Percentiles rank a stretch among this genome's conserved stretches.
These are phyloP conservation scores for Pseudorhiza aurosa DNA, from an alignment of 30 jellyfish, hydroid and myxozoan genomes.

Conservation along the genomic window DNA sequence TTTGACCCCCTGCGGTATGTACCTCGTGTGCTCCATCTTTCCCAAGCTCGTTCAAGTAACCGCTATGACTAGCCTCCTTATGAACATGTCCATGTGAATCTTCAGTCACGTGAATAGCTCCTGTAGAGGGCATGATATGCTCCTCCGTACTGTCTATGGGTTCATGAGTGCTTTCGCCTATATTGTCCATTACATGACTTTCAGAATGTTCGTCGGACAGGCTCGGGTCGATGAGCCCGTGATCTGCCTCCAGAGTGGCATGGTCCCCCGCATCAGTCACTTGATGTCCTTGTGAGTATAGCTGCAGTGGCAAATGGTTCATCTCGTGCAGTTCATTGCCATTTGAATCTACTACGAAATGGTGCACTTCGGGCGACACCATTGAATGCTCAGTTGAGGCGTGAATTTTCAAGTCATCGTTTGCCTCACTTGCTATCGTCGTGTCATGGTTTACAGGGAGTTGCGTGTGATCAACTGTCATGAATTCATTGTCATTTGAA, in stretches of 20 bases:
- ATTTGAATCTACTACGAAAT: slow-evolving; percentile 20
- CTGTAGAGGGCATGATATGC: slow-evolving; percentile 20
- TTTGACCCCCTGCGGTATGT: neutral
- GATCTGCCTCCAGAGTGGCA: slow-evolving; percentile 33
- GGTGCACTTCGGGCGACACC: slow-evolving; percentile 12
- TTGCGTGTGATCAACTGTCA: neutral
- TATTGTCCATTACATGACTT: neutral
- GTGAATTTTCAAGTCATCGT: neutral
- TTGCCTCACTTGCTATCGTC: neutral
- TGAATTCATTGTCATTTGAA: neutral
- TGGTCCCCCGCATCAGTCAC: slow-evolving; percentile 29
- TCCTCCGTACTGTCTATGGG: slow-evolving; percentile 15
- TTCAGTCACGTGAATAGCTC: slow-evolving; percentile 37
- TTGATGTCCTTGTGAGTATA: slow-evolving; percentile 30
- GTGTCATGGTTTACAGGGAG: neutral
- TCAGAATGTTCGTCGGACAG: neutral
- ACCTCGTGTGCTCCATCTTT: slow-evolving; percentile 1
- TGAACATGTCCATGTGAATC: slow-evolving; percentile 45
- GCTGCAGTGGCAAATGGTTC: slow-evolving; percentile 8
- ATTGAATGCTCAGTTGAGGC: slow-evolving; percentile 7
- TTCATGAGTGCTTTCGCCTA: neutral
- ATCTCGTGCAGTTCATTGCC: slow-evolving; percentile 49
- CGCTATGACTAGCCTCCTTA: neutral
- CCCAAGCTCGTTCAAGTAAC: slow-evolving; percentile 1
- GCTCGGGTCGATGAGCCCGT: neutral